phyloP scores from a whole-genome alignment of 1,140 invertebrate species.

The Geopemphigus sp. region DNA sequence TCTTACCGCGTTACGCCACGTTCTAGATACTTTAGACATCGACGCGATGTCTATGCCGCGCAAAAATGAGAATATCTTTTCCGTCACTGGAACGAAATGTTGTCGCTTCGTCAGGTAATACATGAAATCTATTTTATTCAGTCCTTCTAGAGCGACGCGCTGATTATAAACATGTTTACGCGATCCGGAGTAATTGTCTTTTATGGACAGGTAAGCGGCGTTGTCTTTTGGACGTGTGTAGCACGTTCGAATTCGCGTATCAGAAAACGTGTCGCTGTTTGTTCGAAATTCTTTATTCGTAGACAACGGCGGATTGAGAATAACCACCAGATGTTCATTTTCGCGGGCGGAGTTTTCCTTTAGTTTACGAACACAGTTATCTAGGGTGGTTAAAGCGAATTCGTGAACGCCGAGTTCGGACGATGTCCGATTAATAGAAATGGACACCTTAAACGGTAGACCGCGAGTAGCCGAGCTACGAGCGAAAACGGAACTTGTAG shows the following conservation, averaged over 20 bases:
- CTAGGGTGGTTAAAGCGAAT: neutral
- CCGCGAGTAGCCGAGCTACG: no score
- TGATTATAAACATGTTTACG: neutral
- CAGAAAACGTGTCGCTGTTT: neutral
- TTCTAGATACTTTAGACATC: conserved; percentile 24
- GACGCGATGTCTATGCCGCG: neutral
- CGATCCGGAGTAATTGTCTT: neutral
- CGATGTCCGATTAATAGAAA: neutral
- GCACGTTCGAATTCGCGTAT: neutral
- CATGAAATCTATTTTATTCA: conserved; percentile 21
- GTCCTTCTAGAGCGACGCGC: neutral
- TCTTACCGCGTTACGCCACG: conserved; percentile 1
- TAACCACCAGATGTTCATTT: neutral
- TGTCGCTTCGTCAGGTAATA: conserved; percentile 6
- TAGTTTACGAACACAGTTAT: neutral
- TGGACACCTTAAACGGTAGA: neutral
- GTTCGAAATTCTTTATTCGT: neutral
- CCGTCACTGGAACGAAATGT: conserved; percentile 8
- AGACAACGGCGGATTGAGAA: neutral
- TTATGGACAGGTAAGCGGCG: neutral
- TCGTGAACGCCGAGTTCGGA: neutral
- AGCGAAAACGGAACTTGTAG: no score
- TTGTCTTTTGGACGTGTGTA: neutral
- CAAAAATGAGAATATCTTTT: conserved; percentile 20
- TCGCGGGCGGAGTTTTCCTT: neutral